phyloP scores from a whole-genome alignment of 2,888 invertebrate species.

The Aromia moschata region DNA sequence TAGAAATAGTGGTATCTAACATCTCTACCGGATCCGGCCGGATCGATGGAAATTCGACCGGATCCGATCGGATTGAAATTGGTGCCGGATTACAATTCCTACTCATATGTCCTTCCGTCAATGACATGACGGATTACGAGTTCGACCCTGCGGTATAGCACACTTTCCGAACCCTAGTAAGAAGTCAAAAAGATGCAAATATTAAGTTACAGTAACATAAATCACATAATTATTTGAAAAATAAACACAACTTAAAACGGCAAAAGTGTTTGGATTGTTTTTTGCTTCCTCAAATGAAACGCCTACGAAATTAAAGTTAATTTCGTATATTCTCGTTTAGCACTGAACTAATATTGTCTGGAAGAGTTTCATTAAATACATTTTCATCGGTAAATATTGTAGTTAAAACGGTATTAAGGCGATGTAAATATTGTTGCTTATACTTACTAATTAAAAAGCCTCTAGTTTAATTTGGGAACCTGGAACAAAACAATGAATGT shows the following conservation, averaged over 20 bases:
- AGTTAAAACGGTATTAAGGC: constrained; percentile 53
- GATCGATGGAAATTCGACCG: too few relatives aligned
- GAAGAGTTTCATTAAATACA: constrained; percentile 58
- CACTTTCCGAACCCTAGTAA: too few relatives aligned
- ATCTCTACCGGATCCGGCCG: too few relatives aligned
- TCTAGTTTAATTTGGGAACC: constrained; percentile 43
- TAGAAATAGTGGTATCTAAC: too few relatives aligned
- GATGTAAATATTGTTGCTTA: constrained; percentile 52
- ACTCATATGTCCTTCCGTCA: too few relatives aligned
- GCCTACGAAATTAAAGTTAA: constrained; percentile 47
- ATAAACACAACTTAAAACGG: constrained; percentile 9
- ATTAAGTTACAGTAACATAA: background rate
- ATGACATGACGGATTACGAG: too few relatives aligned
- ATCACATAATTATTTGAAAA: constrained; percentile 7
- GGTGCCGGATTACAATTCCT: too few relatives aligned
- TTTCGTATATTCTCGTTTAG: constrained; percentile 50
- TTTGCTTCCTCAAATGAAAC: constrained; percentile 20
- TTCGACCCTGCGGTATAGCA: too few relatives aligned
- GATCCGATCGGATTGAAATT: too few relatives aligned
- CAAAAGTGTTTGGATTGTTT: constrained; percentile 13
- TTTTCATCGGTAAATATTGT: constrained; percentile 57
- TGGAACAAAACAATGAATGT: constrained; percentile 33
- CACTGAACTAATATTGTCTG: constrained; percentile 52
- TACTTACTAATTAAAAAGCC: constrained; percentile 53
- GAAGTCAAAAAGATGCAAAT: background rate